Percentiles rank a stretch among this genome's conserved stretches.
Evolutionary conservation across 2,113 vertebrate species (phyloP).

Genomic region (Ceyx melanurus): DNA sequence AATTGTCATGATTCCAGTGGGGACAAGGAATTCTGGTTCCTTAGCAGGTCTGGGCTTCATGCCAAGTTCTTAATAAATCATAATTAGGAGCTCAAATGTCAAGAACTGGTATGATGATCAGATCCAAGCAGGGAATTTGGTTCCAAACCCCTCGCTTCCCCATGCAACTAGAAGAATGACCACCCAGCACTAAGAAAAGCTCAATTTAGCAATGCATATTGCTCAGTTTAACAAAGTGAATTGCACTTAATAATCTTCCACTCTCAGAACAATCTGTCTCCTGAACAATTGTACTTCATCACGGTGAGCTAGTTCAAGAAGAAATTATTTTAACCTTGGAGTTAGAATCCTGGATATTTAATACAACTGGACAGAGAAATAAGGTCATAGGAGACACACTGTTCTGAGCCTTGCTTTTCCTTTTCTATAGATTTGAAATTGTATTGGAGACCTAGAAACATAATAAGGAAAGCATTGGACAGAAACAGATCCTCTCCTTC

Average conservation of each 20-base stretch:
- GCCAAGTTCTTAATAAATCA: slow-evolving; percentile 34
- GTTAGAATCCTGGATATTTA: not conserved
- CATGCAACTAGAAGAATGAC: slow-evolving; percentile 14
- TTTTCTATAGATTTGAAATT: not conserved
- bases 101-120: not conserved
- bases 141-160: slow-evolving; percentile 1
- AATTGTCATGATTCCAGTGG: not conserved
- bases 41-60: not conserved
- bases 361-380: not conserved
- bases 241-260: not conserved
- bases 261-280: slow-evolving; percentile 33
- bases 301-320: not conserved
- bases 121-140: slow-evolving; percentile 14
- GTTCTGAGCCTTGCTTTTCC: not conserved
- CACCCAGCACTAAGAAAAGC: slow-evolving; percentile 29
- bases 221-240: slow-evolving; percentile 43
- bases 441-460: not conserved
- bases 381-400: not conserved
- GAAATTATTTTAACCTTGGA: slow-evolving; percentile 20
- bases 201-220: slow-evolving; percentile 24
- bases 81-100: slow-evolving; percentile 25
- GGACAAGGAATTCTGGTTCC: not conserved
- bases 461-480: not conserved
- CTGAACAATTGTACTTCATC: slow-evolving; percentile 46
- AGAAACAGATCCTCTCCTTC: slow-evolving; percentile 5